Conservation (phyloP, 2,797 vertebrate species). For the Orientallactaga sibirica region DNA sequence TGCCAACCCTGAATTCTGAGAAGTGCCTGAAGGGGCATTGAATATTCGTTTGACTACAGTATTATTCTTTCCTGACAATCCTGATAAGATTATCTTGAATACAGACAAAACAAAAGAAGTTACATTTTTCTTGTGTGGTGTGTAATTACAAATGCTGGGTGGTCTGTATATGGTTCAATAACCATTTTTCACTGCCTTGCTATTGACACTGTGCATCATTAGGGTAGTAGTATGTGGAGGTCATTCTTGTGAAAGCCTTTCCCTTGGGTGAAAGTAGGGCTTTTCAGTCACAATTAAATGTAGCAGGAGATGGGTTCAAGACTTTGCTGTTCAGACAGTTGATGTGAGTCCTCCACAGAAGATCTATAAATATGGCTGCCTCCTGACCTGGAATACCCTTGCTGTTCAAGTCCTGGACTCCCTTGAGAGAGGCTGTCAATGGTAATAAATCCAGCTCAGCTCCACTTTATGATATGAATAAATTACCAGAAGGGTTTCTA, state of each 20-base stretch:
- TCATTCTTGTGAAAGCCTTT: conserved; percentile 70
- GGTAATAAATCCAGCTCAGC: conserved; percentile 20
- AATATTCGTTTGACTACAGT: conserved; percentile 85
- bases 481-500: conserved; percentile 55
- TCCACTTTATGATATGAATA: conserved; percentile 33
- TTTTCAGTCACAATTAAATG: conserved; percentile 78
- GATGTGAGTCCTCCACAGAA: background rate
- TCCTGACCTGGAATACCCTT: conserved; percentile 10
- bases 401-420: background rate
- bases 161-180: conserved; percentile 79
- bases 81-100: conserved; percentile 85
- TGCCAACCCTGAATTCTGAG: conserved; percentile 85
- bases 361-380: background rate
- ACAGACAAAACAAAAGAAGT: conserved; percentile 74
- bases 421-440: background rate
- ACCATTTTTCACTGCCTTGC: conserved; percentile 81
- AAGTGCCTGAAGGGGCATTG: conserved; percentile 86
- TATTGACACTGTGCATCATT: conserved; percentile 80
- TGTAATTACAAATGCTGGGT: conserved; percentile 87
- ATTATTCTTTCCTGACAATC: conserved; percentile 87
- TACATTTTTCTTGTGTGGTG: conserved; percentile 74
- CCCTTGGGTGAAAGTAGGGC: conserved; percentile 10
- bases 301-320: conserved; percentile 58
- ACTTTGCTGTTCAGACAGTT: background rate
- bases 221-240: conserved; percentile 76